Evolutionary conservation across 2,113 vertebrate genomes (phyloP), one percentile per base, ranked within the genome.

Genomic region (Hemicordylus capensis): DNA sequence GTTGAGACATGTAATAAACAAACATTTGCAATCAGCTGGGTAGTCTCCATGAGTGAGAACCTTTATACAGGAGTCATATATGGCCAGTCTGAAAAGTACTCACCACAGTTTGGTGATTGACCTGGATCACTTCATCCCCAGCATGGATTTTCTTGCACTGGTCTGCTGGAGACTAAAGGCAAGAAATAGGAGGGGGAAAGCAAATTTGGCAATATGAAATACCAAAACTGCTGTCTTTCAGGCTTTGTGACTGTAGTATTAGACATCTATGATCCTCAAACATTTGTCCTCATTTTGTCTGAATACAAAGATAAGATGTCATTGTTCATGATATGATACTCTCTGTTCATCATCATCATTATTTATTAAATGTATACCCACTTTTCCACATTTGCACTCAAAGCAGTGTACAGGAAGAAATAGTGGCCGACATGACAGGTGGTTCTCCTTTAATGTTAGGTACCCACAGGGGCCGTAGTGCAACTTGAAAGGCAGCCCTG

Each of bases 141-240:
- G 94, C 95, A 24, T 96, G 95, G 94, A 97, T 95, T 85, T 96
- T 97, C 94, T 97, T 97, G 75, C 96, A 97, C 85, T 96, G 96
- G 89, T 97, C 96, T 86, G 96, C 96, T 84, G 96, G 96, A 91
- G 96, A 96, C 97, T 97, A 78, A 91, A 88, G 87, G 79, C 8
- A 91, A 94, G 74, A 93, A 44, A 81, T 39, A 39, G 6, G 8
- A 22, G 19, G 39, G 92, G 6, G 88, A 94, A 46, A 64, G 63
- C 31, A 79, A 87, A n/a, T 28, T 76, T 73, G 63, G 83, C 85
- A 89, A 89, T 61, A 75, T 74, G 44, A 46, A 76, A 42, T 12
- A 17, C 64, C 67, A 26, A 67, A 19, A 34, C 15, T 56, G 48
- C 5, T 39, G 42, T 58, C 48, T 10, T 67, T 70, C 51, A 70